Evolutionary conservation across 2,888 invertebrate genomes (phyloP).

Genomic region (Machimus atricapillus): DNA sequence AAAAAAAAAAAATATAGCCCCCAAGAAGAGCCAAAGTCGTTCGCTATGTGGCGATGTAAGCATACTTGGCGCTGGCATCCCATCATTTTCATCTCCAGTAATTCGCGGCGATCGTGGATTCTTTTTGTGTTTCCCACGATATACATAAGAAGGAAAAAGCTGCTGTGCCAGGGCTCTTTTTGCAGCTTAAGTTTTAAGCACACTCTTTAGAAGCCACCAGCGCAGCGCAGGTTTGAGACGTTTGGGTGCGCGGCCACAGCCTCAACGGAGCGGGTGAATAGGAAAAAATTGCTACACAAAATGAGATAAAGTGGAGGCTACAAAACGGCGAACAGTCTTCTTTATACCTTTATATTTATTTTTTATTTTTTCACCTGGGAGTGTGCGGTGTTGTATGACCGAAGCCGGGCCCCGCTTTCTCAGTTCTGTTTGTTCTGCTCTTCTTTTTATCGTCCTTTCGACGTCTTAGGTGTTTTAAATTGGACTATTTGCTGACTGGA

Average conservation of each 20-base stretch:
- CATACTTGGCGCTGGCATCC: slow-evolving; percentile 29
- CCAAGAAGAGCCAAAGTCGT: background rate
- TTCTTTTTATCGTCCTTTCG: background rate
- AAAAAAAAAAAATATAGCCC: background rate
- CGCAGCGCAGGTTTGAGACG: background rate
- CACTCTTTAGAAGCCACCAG: slow-evolving; percentile 16
- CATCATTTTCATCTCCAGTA: slow-evolving; percentile 46
- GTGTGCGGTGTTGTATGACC: slow-evolving; percentile 12
- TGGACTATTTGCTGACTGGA: slow-evolving; percentile 14
- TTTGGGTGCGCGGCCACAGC: background rate
- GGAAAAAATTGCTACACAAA: slow-evolving; percentile 27
- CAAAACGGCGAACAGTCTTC: background rate
- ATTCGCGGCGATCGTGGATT: slow-evolving; percentile 45
- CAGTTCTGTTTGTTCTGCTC: background rate
- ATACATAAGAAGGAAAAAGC: slow-evolving; percentile 43
- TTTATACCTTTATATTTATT: background rate
- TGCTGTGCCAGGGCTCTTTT: background rate
- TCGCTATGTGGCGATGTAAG: background rate
- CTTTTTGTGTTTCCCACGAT: slow-evolving; percentile 47
- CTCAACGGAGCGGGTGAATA: background rate
- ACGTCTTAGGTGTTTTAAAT: slow-evolving; percentile 18
- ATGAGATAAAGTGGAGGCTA: slow-evolving; percentile 23
- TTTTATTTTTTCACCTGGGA: background rate
- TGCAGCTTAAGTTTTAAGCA: slow-evolving; percentile 26
- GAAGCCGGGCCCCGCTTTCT: background rate